phyloP scores from a whole-genome alignment of 1,140 invertebrate genomes.

The Ectropis grisescens region DNA sequence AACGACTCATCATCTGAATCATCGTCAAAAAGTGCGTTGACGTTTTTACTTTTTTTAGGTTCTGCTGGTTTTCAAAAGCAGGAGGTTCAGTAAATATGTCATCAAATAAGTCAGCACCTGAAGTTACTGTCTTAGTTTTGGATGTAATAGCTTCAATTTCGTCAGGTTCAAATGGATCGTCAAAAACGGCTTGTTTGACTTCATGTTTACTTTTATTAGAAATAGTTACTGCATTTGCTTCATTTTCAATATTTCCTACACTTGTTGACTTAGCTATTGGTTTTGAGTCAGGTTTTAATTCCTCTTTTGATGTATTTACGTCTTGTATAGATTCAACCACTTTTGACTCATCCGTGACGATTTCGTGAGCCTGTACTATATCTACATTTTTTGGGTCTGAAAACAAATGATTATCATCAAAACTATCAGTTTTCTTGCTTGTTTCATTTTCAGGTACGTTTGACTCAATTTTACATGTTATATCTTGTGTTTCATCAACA shows the following conservation, averaged over 20 bases:
- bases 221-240: neutral
- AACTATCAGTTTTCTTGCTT: too few relatives aligned
- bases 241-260: slow-evolving; percentile 1
- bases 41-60: slow-evolving; percentile 51
- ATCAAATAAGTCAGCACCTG: slow-evolving; percentile 20
- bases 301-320: too few relatives aligned
- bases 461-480: too few relatives aligned
- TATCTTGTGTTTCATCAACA: too few relatives aligned
- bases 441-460: too few relatives aligned
- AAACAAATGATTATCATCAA: too few relatives aligned
- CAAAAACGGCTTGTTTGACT: too few relatives aligned
- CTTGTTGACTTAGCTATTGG: neutral
- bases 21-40: slow-evolving; percentile 56
- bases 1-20: slow-evolving; percentile 55
- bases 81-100: slow-evolving; percentile 49
- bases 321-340: too few relatives aligned
- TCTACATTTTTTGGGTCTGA: too few relatives aligned
- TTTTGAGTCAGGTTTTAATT: neutral
- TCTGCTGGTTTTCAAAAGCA: slow-evolving; percentile 46
- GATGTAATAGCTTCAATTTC: neutral
- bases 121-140: neutral
- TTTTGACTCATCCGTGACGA: too few relatives aligned
- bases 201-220: too few relatives aligned
- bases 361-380: too few relatives aligned
- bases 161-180: slow-evolving; percentile 2